Conservation (phyloP, 2,113 vertebrate genomes). For the Chlamydotis undulata region DNA sequence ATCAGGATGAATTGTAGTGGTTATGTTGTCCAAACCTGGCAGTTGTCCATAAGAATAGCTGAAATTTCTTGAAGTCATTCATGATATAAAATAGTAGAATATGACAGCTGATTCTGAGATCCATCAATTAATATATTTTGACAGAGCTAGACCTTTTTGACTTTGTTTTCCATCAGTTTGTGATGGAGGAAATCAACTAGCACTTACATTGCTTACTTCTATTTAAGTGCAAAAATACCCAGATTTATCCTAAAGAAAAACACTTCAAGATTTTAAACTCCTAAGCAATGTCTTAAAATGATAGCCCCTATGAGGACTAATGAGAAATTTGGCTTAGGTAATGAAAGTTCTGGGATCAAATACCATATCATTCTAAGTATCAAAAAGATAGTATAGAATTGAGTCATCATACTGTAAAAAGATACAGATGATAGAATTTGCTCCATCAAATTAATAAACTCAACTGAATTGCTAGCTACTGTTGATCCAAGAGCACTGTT, state of each 20-base stretch:
- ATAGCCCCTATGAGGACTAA: background rate
- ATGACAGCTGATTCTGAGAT: background rate
- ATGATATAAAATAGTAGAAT: background rate
- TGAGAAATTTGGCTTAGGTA: background rate
- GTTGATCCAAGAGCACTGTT: background rate
- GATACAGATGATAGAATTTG: background rate
- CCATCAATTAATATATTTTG: background rate
- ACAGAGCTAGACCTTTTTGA: background rate
- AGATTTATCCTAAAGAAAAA: background rate
- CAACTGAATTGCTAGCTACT: background rate
- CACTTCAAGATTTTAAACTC: background rate
- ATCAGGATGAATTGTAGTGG: background rate
- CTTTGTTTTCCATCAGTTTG: background rate
- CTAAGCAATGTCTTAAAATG: background rate
- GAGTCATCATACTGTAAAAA: background rate
- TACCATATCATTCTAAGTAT: too few relatives aligned
- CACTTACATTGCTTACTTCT: background rate
- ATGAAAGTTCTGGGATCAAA: background rate
- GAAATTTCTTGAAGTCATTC: background rate
- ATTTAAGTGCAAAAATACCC: background rate
- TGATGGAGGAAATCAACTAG: background rate
- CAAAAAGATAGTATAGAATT: background rate
- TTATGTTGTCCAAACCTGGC: background rate
- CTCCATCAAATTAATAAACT: background rate
- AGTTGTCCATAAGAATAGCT: background rate